These are phyloP conservation scores for Dryoscopus gambensis DNA, from an alignment of 2,113 vertebrate species.

Conservation along the genomic window DNA sequence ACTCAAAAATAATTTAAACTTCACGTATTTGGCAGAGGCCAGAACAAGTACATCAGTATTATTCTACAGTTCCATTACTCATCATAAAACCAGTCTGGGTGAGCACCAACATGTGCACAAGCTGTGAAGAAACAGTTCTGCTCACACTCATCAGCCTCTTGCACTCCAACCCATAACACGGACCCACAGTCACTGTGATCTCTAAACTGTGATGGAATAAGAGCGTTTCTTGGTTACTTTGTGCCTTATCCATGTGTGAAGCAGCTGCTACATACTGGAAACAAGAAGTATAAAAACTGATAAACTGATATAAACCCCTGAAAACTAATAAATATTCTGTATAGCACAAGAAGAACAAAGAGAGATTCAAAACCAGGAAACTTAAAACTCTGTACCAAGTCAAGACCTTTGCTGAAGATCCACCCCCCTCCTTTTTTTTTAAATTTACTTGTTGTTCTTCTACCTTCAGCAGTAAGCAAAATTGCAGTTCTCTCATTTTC, in stretches of 20 bases:
- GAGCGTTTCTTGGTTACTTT: not conserved
- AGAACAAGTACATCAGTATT: not conserved
- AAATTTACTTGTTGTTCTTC: not conserved
- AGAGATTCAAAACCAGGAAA: not conserved
- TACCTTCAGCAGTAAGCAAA: not conserved
- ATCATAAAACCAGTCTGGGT: not conserved
- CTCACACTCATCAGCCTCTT: not conserved
- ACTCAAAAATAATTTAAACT: not conserved
- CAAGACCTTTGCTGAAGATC: not conserved
- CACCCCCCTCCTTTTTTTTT: accelerated
- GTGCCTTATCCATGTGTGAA: not conserved
- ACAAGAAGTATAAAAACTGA: not conserved
- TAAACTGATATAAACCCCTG: not conserved
- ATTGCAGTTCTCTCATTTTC: not conserved
- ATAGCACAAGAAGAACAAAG: not conserved
- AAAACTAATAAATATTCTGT: not conserved
- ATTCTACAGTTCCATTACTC: not conserved
- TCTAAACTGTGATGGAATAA: not conserved
- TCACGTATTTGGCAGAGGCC: not conserved
- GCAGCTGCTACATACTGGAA: not conserved
- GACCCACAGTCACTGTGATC: not conserved
- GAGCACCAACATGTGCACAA: not conserved
- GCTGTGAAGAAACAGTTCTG: not conserved
- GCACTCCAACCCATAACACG: not conserved
- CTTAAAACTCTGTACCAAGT: not conserved